A percentile compares a stretch with the other conserved stretches of the same genome.
phyloP scores from a whole-genome alignment of 2,113 vertebrate genomes.

The Rissa tridactyla region DNA sequence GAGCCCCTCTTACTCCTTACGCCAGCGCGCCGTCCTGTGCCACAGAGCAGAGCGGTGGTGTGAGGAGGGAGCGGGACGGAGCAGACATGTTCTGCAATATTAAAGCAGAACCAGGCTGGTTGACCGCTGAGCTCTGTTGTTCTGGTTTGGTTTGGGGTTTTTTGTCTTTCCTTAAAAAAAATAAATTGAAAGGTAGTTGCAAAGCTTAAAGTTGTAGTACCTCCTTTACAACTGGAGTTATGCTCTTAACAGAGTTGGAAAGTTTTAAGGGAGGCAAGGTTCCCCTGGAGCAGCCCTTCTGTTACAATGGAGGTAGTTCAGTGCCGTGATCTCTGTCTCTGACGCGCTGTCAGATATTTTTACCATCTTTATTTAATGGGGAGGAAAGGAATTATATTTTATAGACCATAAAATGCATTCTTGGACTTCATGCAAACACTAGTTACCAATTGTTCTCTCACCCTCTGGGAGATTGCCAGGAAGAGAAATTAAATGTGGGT shows the following conservation, averaged over 20 bases:
- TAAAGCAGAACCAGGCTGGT: neutral
- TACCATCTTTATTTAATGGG: constrained; percentile 40
- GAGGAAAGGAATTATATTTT: constrained; percentile 55
- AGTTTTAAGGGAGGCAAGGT: constrained; percentile 38
- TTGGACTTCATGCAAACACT: constrained; percentile 51
- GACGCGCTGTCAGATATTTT: constrained; percentile 40
- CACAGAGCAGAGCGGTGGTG: rapidly evolving
- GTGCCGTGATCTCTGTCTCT: neutral
- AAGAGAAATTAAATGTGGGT: constrained; percentile 21
- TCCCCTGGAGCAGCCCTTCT: constrained; percentile 13
- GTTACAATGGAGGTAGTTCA: neutral
- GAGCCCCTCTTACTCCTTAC: neutral
- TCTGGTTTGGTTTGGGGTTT: neutral
- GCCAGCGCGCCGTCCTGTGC: rapidly evolving
- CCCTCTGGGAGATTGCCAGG: constrained; percentile 17
- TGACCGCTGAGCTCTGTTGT: neutral
- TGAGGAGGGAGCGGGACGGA: neutral
- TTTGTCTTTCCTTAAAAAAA: neutral
- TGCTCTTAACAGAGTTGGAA: neutral
- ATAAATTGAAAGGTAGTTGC: neutral
- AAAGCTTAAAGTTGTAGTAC: neutral
- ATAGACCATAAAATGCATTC: constrained; percentile 62
- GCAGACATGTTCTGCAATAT: neutral
- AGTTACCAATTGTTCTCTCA: constrained; percentile 50
- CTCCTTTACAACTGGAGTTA: neutral